Conservation (phyloP, 2,797 vertebrate species). For the Valencia hispanica region DNA sequence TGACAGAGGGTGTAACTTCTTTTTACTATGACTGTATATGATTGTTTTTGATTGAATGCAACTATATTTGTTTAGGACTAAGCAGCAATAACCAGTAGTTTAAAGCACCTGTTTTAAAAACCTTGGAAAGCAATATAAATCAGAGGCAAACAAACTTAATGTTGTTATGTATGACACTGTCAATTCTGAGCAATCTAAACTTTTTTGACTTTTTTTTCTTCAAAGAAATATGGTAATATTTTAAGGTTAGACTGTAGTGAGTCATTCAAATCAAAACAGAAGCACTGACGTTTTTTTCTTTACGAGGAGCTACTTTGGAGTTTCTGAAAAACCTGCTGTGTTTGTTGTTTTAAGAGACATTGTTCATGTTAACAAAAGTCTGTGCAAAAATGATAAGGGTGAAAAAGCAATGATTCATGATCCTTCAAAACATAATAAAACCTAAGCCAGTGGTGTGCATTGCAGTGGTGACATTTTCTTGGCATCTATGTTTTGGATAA, state of each 20-base stretch:
- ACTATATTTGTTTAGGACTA: neutral
- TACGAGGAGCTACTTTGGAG: neutral
- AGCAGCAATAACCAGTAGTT: neutral
- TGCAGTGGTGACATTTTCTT: slow-evolving; percentile 23
- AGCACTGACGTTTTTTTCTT: neutral
- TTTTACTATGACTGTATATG: neutral
- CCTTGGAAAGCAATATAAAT: neutral
- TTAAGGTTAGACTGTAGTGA: neutral
- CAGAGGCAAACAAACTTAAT: neutral
- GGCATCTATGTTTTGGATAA: slow-evolving; percentile 14
- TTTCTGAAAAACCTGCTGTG: slow-evolving; percentile 14
- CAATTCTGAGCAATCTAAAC: neutral
- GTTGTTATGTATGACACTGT: neutral
- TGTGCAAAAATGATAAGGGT: slow-evolving; percentile 8
- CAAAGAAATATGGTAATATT: neutral
- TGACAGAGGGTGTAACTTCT: neutral
- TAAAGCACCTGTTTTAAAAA: neutral
- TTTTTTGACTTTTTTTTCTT: neutral
- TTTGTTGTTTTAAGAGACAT: slow-evolving; percentile 18
- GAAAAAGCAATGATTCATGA: slow-evolving; percentile 15
- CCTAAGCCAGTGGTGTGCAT: slow-evolving; percentile 4
- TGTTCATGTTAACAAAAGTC: slow-evolving; percentile 9
- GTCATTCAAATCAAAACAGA: neutral
- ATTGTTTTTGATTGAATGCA: neutral
- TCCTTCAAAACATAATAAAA: slow-evolving; percentile 8